Percentiles rank a stretch among this genome's conserved stretches.
Evolutionary conservation across 2,888 invertebrate species (phyloP).

Genomic region (Ophion ventricosus): DNA sequence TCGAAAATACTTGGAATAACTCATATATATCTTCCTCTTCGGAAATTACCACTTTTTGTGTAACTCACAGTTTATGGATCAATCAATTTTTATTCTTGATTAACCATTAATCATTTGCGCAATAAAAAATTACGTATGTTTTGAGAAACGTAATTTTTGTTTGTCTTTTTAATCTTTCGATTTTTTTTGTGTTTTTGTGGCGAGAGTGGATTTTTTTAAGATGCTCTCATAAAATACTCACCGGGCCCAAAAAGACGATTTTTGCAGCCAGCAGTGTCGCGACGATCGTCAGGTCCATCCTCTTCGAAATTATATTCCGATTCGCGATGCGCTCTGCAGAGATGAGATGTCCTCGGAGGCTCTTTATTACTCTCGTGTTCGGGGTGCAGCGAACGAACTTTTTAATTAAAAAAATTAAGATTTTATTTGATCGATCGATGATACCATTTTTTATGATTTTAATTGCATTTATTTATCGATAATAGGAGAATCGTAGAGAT

Average conservation of each 20-base stretch:
- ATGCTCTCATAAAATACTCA: constrained; percentile 8
- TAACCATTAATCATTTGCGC: too few relatives aligned
- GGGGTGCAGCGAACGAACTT: background rate
- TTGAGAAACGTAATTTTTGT: too few relatives aligned
- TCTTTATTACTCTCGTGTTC: background rate
- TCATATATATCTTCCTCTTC: too few relatives aligned
- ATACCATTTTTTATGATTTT: background rate
- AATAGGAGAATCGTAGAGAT: background rate
- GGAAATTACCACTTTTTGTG: too few relatives aligned
- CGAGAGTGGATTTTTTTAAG: too few relatives aligned
- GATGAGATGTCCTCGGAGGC: background rate
- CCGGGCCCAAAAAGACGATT: constrained; percentile 3
- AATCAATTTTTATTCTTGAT: too few relatives aligned
- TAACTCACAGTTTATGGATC: too few relatives aligned
- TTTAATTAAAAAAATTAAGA: background rate
- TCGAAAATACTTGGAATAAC: too few relatives aligned
- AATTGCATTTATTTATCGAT: background rate
- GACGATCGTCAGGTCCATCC: constrained; percentile 12
- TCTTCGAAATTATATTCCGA: constrained; percentile 23
- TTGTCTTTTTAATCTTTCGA: too few relatives aligned
- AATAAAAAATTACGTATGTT: too few relatives aligned
- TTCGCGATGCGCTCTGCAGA: background rate
- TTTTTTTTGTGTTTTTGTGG: too few relatives aligned
- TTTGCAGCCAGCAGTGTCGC: background rate
- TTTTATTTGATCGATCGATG: background rate